Percentiles rank a stretch among this genome's conserved stretches.
Evolutionary conservation across 2,113 vertebrate genomes (phyloP).

Genomic region (Lathamus discolor): DNA sequence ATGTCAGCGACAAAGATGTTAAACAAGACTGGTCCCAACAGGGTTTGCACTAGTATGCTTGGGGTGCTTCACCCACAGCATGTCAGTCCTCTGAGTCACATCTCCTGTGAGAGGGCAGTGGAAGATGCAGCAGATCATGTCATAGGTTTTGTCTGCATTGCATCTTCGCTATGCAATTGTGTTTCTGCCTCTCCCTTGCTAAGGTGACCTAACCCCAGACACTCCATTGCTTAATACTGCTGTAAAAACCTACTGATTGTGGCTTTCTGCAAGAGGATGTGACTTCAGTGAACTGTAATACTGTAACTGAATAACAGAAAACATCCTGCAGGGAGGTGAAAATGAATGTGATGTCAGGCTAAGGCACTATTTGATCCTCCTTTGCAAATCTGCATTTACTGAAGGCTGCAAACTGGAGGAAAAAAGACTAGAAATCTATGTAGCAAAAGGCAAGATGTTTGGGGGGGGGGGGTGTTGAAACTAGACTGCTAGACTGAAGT

Average conservation of each 20-base stretch:
- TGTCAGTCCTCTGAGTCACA: too few species aligned
- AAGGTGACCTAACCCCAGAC: neutral
- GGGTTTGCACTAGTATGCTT: neutral
- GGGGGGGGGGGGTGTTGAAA: fast-evolving
- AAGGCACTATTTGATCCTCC: neutral
- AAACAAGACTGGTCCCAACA: too few species aligned
- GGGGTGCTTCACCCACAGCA: neutral
- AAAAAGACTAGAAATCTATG: neutral
- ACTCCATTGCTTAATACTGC: fast-evolving
- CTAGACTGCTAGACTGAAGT: neutral
- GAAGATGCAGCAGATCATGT: neutral
- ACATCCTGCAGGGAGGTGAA: neutral
- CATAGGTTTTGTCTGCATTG: fast-evolving
- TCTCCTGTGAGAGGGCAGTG: neutral
- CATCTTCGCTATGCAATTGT: neutral
- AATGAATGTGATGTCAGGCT: neutral
- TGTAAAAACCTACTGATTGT: neutral
- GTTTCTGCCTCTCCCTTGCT: neutral
- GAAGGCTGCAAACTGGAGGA: neutral
- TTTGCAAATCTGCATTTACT: neutral
- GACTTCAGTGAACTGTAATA: neutral
- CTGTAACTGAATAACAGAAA: neutral
- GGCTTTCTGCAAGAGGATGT: neutral
- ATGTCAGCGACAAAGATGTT: too few species aligned
- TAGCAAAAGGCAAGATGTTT: neutral